Percentiles rank a stretch among this genome's conserved stretches.
Conservation (phyloP, 2,797 vertebrate genomes). For the Malurus leucopterus region DNA sequence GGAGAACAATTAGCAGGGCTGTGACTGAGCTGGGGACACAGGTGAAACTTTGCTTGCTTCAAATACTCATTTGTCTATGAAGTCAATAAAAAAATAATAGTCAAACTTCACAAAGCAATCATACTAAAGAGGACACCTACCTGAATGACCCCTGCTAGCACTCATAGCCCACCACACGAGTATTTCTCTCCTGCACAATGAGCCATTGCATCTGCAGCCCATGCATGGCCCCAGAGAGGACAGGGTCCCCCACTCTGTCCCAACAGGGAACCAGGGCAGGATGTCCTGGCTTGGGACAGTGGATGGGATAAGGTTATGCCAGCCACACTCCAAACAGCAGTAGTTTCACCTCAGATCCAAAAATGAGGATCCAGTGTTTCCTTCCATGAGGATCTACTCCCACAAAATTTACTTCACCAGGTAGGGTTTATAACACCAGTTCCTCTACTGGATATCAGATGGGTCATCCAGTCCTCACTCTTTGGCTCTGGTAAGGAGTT, state of each 20-base stretch:
- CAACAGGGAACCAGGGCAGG: neutral
- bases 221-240: neutral
- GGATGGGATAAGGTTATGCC: neutral
- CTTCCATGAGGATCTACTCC: neutral
- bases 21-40: neutral
- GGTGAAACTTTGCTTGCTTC: neutral
- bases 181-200: neutral
- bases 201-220: neutral
- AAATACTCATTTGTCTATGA: neutral
- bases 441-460: neutral
- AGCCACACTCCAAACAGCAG: neutral
- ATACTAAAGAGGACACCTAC: neutral
- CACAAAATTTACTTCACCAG: neutral
- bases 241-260: fast-evolving
- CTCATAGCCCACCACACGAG: fast-evolving
- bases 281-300: fast-evolving
- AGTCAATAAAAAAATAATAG: neutral
- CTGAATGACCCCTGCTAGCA: neutral
- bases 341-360: neutral
- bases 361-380: neutral
- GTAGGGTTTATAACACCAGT: neutral
- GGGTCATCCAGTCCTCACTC: neutral
- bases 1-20: neutral
- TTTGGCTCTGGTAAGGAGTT: neutral
- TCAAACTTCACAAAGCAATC: neutral